Evolutionary conservation across 53 echinoderm and acorn worm species (phyloP).

Genomic region (Zoroaster sp.): DNA sequence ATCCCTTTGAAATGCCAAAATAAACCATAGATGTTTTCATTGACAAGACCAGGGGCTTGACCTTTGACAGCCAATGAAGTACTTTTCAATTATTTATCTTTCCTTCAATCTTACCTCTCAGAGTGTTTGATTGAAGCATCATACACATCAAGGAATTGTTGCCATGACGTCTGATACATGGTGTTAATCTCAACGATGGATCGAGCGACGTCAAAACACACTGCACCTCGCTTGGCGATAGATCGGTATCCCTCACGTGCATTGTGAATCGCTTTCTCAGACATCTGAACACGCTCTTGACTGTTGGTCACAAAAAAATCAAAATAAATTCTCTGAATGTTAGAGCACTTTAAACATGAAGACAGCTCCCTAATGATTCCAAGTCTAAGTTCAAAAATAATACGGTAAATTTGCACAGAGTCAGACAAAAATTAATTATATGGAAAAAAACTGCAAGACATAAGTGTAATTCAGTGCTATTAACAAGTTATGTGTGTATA

Average conservation of each 20-base stretch:
- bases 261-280: conserved; percentile 89
- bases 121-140: conserved; percentile 97
- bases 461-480: too few species aligned
- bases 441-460: too few species aligned
- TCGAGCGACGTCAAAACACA: conserved; percentile 92
- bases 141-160: conserved; percentile 96
- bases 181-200: conserved; percentile 78
- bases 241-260: conserved; percentile 95
- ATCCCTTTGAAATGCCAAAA: too few species aligned
- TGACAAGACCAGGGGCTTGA: too few species aligned
- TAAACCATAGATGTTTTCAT: too few species aligned
- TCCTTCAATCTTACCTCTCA: conserved; percentile 72
- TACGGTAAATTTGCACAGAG: too few species aligned
- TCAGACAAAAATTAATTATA: too few species aligned
- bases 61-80: not conserved
- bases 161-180: conserved; percentile 88
- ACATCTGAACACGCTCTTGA: conserved; percentile 91
- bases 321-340: too few species aligned
- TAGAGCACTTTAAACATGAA: too few species aligned
- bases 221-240: conserved; percentile 89
- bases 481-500: too few species aligned
- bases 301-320: conserved; percentile 28
- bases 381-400: too few species aligned
- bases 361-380: too few species aligned
- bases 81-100: not conserved